Conservation (phyloP, 2,797 vertebrate species). For the Toxotes lorentzi region DNA sequence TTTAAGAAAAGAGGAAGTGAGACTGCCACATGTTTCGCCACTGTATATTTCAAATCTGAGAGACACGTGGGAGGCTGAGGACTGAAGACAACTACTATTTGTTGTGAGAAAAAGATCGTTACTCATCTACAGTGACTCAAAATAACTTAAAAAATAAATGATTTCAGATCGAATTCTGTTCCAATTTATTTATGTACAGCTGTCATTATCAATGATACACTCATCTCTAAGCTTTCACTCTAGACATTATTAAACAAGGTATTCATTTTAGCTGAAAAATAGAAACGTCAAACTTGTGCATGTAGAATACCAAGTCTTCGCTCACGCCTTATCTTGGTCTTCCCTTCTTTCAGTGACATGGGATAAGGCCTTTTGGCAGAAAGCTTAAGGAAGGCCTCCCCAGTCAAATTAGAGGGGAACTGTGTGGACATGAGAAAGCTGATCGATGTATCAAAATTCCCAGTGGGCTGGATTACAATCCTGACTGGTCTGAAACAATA, state of each 20-base stretch:
- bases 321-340: neutral
- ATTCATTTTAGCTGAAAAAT: neutral
- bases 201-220: neutral
- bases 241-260: neutral
- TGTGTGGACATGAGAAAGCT: constrained; percentile 34
- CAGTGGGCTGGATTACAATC: constrained; percentile 26
- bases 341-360: neutral
- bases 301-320: neutral
- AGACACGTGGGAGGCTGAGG: neutral
- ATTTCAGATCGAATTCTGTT: neutral
- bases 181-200: neutral
- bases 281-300: constrained; percentile 7
- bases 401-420: constrained; percentile 41
- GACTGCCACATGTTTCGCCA: constrained; percentile 4
- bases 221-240: neutral
- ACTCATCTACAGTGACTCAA: neutral
- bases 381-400: constrained; percentile 38
- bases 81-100: neutral
- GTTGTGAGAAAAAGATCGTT: neutral
- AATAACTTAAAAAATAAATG: neutral
- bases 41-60: constrained; percentile 26
- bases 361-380: constrained; percentile 42
- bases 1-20: constrained; percentile 71
- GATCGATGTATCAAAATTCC: constrained; percentile 22
- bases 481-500: constrained; percentile 25